Evolutionary conservation across 2,113 vertebrate genomes (phyloP), one percentile per base, ranked within the genome.

Genomic region (Ploceus nigricollis): DNA sequence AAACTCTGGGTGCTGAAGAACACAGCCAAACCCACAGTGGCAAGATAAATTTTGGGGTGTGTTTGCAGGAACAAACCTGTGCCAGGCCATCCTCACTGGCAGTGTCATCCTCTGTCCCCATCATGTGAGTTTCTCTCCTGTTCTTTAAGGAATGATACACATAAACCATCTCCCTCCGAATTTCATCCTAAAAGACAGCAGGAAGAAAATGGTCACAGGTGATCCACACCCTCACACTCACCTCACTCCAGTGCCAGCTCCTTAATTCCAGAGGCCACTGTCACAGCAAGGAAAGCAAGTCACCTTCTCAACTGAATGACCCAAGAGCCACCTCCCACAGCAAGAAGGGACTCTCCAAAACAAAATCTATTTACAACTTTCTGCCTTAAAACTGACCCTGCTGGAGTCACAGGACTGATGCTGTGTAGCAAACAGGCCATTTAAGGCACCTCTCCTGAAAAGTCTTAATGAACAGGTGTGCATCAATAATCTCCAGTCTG

Each of bases 61-160:
- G 3, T 23, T 20, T 58, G 50, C 54, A 28, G 20, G n/a, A 94
- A 96, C 98, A 75, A 93, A 98, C 98, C 98, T 98, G 93, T 15
- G 72, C 11, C 51, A 50, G 12, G 60, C 76, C 82, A 1, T 95
- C 89, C 33, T 96, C 93, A 3, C n/a, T 83, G 24, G 39, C 3
- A 25, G 78, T 39, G 12, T 94, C 97, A 12, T 94, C 93, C 15
- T 97, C 95, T 50, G 93, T 86, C 64, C 98, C 99, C 98, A 99
- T 99, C 99, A 99, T 99, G 96, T 99, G 99, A 19, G 33, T 97
- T 27, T 98, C 97, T 91, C 99, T 98, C 60, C 87, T 98, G 83
- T 99, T 99, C 94, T 96, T 98, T 72, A 99, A 88, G 11, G 98
- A 99, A 87, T 99, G 99, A 44, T 99, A 98, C 27, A 99, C 96